A percentile compares a stretch with the other conserved stretches of the same genome.
Evolutionary conservation across 2,888 invertebrate genomes (phyloP).

Genomic region (Ischnura elegans): DNA sequence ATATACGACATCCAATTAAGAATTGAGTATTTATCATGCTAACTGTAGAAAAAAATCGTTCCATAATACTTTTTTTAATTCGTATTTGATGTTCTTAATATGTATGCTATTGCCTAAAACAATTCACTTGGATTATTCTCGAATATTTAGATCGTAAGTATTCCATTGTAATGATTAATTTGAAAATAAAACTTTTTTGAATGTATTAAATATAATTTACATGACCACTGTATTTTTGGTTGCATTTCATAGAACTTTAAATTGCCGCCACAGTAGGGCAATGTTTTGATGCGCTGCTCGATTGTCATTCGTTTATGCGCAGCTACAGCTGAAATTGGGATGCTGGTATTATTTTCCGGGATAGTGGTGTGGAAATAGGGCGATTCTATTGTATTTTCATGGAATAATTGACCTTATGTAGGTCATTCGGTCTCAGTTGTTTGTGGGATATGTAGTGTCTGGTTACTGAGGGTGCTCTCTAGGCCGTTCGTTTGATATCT

Average conservation of each 20-base stretch:
- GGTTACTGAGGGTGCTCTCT: background rate
- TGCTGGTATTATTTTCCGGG: background rate
- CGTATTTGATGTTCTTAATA: too few relatives aligned
- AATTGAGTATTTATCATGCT: too few relatives aligned
- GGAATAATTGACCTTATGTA: background rate
- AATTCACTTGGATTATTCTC: too few relatives aligned
- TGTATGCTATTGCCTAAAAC: too few relatives aligned
- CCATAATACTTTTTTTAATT: too few relatives aligned
- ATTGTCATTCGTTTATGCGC: background rate
- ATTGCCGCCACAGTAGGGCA: background rate
- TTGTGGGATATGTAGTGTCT: background rate
- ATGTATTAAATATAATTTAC: too few relatives aligned
- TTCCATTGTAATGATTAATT: too few relatives aligned
- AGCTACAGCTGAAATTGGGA: background rate
- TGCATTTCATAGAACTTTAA: background rate
- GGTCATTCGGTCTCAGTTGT: background rate
- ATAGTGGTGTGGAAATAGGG: background rate
- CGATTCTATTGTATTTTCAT: background rate
- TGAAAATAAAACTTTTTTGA: too few relatives aligned
- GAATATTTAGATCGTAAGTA: too few relatives aligned
- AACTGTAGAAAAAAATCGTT: too few relatives aligned
- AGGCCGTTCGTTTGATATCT: background rate
- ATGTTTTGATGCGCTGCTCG: background rate
- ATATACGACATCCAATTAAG: too few relatives aligned
- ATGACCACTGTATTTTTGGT: too few relatives aligned